Evolutionary conservation across 2,797 vertebrate genomes (phyloP), one percentile per base, ranked within the genome.

Genomic region (Sebastes iracundus): DNA sequence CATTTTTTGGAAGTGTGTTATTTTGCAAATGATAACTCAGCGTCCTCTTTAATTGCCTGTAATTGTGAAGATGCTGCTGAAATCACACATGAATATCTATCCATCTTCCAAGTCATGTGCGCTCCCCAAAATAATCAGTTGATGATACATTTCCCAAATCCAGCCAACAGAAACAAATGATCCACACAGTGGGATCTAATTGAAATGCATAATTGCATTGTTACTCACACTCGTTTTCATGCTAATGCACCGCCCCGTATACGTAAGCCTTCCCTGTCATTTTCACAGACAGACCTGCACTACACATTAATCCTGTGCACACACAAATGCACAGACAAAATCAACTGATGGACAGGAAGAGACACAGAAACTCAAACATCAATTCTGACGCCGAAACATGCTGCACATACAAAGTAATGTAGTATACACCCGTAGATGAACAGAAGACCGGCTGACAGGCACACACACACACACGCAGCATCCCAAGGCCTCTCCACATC

Each of bases 401-500:
- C 81, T 67, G 65, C 86, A 87, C 89, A 92, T 90, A 90, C 87
- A 81, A 86, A 92, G 77, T 76, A 56, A 88, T 87, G 82, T 33
- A 59, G 79, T 65, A 70, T 71, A 59, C 80, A 74, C 78, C 71
- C 76, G 18, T 70, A 70, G 72, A 85, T 27, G 66, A 75, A 83
- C 81, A 79, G 72, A 81, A 75, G 53, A 80, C 75, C 65, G 72
- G 72, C 91, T 87, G 90, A 91, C 90, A 88, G 69, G 81, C 90
- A 75, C 67, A 14, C 79, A 63, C 80, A 77, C 81, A 84, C 82
- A 82, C 82, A 69, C 80, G 86, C 90, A 81, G 62, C 80, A 81
- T 93, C 90, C 90, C 88, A 86, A 90, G 94, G 92, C 91, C 85
- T 92, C 90, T 83, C 81, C 88, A 66, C 87, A 72, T 91, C 92